Evolutionary conservation across 35 echinoderm and acorn worm genomes (phyloP).

Genomic region (Heliocidaris tuberculata): DNA sequence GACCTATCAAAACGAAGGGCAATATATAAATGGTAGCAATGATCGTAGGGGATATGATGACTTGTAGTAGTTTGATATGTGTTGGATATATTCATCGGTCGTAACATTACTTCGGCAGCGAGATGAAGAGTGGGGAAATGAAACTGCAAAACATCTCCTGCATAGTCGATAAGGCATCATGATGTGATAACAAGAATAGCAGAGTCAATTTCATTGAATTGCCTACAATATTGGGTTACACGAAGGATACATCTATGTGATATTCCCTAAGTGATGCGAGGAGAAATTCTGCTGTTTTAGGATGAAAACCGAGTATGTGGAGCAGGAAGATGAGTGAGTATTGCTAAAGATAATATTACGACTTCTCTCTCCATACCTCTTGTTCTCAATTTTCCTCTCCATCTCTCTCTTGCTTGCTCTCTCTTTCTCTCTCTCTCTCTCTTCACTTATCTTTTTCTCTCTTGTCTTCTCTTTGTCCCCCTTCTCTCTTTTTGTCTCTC

Average conservation of each 20-base stretch:
- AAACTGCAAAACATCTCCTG: not conserved
- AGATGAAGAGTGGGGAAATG: not conserved
- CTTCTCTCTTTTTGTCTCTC: not conserved
- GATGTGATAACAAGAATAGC: constrained; percentile 4
- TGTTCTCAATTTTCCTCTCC: not conserved
- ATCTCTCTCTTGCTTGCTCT: not conserved
- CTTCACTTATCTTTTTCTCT: not conserved
- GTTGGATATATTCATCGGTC: not conserved
- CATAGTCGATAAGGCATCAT: constrained; percentile 16
- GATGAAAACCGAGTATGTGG: constrained; percentile 32
- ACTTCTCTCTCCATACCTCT: not conserved
- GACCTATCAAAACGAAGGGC: not conserved
- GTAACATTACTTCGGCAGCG: not conserved
- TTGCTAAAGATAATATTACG: constrained; percentile 20
- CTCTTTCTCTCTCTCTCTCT: not conserved
- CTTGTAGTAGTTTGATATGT: not conserved
- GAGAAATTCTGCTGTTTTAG: constrained; percentile 32
- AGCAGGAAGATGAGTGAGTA: constrained; percentile 29
- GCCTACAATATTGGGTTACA: constrained; percentile 7
- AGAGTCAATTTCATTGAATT: constrained; percentile 36
- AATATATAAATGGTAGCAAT: not conserved
- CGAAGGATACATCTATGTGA: constrained; percentile 26
- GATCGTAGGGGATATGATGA: not conserved
- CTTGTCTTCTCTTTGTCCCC: not conserved
- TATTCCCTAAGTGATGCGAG: constrained; percentile 8